phyloP scores from a whole-genome alignment of 2,113 vertebrate species.

The Ciconia stormi region DNA sequence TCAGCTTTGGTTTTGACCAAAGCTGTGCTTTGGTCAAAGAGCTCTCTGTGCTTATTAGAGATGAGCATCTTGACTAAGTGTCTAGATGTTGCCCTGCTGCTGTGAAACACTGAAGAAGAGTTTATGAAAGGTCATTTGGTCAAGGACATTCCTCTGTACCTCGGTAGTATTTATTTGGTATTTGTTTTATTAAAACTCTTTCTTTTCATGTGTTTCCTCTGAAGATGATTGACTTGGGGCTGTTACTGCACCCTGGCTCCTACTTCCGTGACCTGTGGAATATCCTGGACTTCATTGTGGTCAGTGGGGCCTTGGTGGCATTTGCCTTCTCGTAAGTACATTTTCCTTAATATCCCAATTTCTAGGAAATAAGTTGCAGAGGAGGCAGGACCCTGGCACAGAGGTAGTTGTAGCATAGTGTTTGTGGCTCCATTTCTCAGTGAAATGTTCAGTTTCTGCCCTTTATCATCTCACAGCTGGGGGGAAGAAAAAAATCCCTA shows the following conservation, averaged over 20 bases:
- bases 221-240: constrained; percentile 82
- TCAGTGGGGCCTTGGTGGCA: constrained; percentile 97
- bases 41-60: not conserved
- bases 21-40: too few relatives aligned
- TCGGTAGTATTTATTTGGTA: not conserved
- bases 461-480: not conserved
- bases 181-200: not conserved
- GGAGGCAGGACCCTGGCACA: not conserved
- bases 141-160: not conserved
- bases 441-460: not conserved
- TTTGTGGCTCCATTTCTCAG: not conserved
- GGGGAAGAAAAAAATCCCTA: too few relatives aligned
- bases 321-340: constrained; percentile 98
- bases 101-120: not conserved
- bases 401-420: fast-evolving
- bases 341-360: not conserved
- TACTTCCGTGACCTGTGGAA: constrained; percentile 91
- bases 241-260: constrained; percentile 80
- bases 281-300: constrained; percentile 98
- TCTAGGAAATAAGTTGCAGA: not conserved
- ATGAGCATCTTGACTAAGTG: not conserved
- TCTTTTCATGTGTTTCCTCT: not conserved
- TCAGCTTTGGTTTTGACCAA: not conserved
- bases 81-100: not conserved
- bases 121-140: not conserved